Conservation (phyloP, 2,888 invertebrate species). For the Vandiemenella viatica region DNA sequence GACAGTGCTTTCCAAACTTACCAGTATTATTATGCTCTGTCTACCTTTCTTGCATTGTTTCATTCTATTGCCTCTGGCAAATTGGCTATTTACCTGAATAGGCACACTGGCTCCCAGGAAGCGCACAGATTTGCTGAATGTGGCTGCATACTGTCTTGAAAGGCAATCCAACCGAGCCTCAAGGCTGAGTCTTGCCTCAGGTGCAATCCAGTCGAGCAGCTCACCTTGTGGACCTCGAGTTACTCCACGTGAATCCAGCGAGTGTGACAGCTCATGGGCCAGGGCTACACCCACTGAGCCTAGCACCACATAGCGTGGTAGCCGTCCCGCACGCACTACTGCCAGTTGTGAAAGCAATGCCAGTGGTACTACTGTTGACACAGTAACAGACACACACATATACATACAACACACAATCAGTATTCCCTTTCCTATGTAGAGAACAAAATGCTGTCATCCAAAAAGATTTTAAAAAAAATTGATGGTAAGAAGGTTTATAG, state of each 20-base stretch:
- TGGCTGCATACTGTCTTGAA: conserved; percentile 30
- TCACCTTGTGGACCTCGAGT: conserved; percentile 27
- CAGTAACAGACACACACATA: too few relatives aligned
- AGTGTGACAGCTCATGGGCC: conserved; percentile 36
- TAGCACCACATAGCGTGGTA: conserved; percentile 32
- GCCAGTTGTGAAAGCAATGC: conserved; percentile 35
- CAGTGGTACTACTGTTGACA: conserved; percentile 30
- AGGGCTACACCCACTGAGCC: conserved; percentile 34
- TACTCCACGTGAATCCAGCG: conserved; percentile 28
- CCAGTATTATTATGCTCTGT: too few relatives aligned
- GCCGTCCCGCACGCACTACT: too few relatives aligned
- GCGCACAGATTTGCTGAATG: conserved; percentile 30
- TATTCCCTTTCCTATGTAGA: too few relatives aligned
- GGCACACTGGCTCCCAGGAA: conserved; percentile 31
- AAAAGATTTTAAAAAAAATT: too few relatives aligned
- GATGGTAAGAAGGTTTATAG: too few relatives aligned
- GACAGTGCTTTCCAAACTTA: too few relatives aligned
- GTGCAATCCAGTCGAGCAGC: conserved; percentile 28
- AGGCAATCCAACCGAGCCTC: conserved; percentile 32
- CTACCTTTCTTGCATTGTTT: too few relatives aligned
- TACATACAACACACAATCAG: too few relatives aligned
- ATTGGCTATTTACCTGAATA: conserved; percentile 31
- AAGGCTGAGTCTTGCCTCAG: conserved; percentile 28
- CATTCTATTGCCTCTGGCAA: too few relatives aligned
- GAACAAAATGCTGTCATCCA: too few relatives aligned